These are phyloP conservation scores for Agonopterix heracliana DNA, from an alignment of 2,888 invertebrate genomes.

Conservation along the genomic window DNA sequence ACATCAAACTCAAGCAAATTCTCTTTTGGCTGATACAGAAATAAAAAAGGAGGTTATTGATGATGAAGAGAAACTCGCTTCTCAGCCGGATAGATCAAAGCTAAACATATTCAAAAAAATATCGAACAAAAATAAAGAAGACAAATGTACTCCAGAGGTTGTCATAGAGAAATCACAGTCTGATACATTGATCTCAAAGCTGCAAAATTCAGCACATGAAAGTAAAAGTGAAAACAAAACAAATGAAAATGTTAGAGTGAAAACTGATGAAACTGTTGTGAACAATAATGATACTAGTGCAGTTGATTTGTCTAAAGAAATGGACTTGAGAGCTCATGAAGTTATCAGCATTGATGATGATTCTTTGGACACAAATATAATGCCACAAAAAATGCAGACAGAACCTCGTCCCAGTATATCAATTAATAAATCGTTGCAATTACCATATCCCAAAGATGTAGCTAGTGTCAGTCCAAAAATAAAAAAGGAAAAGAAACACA, in stretches of 20 bases:
- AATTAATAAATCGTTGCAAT: slow-evolving; percentile 63
- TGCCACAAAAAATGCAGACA: slow-evolving; percentile 26
- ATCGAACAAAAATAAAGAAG: slow-evolving; percentile 83
- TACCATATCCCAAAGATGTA: slow-evolving; percentile 68
- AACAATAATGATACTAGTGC: slow-evolving; percentile 72
- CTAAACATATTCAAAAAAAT: slow-evolving; percentile 92
- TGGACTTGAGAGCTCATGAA: slow-evolving; percentile 68
- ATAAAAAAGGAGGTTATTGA: slow-evolving; percentile 71
- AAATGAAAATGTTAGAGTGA: slow-evolving; percentile 45
- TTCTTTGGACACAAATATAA: slow-evolving; percentile 51
- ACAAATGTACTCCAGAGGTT: slow-evolving; percentile 65
- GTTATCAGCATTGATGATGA: slow-evolving; percentile 70
- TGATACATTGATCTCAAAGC: slow-evolving; percentile 63
- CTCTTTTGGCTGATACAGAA: slow-evolving; percentile 52
- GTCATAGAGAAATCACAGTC: slow-evolving; percentile 56
- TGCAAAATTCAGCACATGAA: slow-evolving; percentile 52
- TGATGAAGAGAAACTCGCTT: slow-evolving; percentile 79
- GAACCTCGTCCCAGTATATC: slow-evolving; percentile 55
- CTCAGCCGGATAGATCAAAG: slow-evolving; percentile 90
- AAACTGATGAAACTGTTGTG: slow-evolving; percentile 57
- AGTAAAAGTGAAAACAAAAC: slow-evolving; percentile 40
- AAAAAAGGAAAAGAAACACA: slow-evolving; percentile 76
- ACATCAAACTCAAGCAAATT: slow-evolving; percentile 38
- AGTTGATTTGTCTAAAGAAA: slow-evolving; percentile 67
- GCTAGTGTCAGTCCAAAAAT: slow-evolving; percentile 74